These are phyloP conservation scores for Flabesymbios commensalis DNA, from an alignment of 2,888 invertebrate genomes.

Conservation along the genomic window DNA sequence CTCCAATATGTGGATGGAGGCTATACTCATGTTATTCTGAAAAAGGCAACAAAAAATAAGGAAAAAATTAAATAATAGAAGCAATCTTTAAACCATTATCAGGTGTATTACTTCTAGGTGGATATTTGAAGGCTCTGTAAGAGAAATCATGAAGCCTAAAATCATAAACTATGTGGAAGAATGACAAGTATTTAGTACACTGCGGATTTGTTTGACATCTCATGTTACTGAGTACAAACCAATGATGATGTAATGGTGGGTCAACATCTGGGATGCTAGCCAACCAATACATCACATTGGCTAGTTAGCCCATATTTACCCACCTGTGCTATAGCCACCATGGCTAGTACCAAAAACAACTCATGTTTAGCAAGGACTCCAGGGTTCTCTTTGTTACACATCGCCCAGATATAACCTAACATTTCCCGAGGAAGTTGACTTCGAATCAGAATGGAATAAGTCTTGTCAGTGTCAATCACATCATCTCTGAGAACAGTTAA, in stretches of 20 bases:
- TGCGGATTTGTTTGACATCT: too few species aligned
- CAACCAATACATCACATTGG: too few species aligned
- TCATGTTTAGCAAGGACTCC: slow-evolving; percentile 62
- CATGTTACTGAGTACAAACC: too few species aligned
- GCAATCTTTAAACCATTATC: not conserved
- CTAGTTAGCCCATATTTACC: too few species aligned
- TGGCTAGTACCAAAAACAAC: slow-evolving; percentile 63
- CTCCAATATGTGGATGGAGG: slow-evolving; percentile 44
- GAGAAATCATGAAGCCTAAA: too few species aligned
- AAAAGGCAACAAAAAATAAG: too few species aligned
- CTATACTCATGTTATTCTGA: slow-evolving; percentile 22
- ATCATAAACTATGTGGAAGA: too few species aligned
- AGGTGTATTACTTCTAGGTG: not conserved
- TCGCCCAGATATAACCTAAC: slow-evolving; percentile 63
- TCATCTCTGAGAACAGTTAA: slow-evolving; percentile 45
- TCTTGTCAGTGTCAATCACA: slow-evolving; percentile 54
- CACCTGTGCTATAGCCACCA: slow-evolving; percentile 64
- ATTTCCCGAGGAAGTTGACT: slow-evolving; percentile 61
- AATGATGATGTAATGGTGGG: too few species aligned
- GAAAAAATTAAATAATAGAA: too few species aligned
- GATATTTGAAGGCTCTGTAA: too few species aligned
- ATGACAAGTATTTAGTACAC: too few species aligned
- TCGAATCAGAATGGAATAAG: slow-evolving; percentile 63
- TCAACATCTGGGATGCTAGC: too few species aligned
- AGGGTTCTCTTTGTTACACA: slow-evolving; percentile 62